Percentiles rank a stretch among this genome's conserved stretches.
Evolutionary conservation across 2,888 invertebrate genomes (phyloP).

Genomic region (Cantharis flavilabris): DNA sequence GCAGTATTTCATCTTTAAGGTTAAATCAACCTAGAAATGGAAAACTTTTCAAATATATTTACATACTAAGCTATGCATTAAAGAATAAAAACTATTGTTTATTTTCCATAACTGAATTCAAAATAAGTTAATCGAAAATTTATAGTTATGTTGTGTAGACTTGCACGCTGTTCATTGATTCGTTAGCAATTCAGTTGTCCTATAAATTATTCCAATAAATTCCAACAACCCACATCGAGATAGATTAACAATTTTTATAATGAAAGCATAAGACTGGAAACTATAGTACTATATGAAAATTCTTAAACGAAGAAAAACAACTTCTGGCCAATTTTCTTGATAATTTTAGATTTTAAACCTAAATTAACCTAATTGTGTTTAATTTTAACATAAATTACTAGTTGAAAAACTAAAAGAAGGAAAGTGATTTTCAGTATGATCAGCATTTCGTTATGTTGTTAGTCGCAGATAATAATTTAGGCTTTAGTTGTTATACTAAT

Average conservation of each 20-base stretch:
- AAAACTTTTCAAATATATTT: conserved; percentile 16
- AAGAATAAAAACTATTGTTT: not conserved
- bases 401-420: not conserved
- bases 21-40: conserved; percentile 14
- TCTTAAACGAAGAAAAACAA: not conserved
- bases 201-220: not conserved
- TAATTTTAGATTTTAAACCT: not conserved
- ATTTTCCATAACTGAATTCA: not conserved
- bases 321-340: not conserved
- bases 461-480: not conserved
- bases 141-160: not conserved
- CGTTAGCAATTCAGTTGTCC: not conserved
- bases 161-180: not conserved
- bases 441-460: not conserved
- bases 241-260: not conserved
- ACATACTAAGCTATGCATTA: conserved; percentile 11
- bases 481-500: not conserved
- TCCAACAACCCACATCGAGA: not conserved
- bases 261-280: not conserved
- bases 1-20: conserved; percentile 7
- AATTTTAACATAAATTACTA: not conserved
- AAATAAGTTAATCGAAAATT: not conserved
- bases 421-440: not conserved
- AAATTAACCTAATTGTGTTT: not conserved
- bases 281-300: not conserved